Evolutionary conservation across 2,113 vertebrate genomes (phyloP), one percentile per base, ranked within the genome.

Genomic region (Rhinogobius similis): DNA sequence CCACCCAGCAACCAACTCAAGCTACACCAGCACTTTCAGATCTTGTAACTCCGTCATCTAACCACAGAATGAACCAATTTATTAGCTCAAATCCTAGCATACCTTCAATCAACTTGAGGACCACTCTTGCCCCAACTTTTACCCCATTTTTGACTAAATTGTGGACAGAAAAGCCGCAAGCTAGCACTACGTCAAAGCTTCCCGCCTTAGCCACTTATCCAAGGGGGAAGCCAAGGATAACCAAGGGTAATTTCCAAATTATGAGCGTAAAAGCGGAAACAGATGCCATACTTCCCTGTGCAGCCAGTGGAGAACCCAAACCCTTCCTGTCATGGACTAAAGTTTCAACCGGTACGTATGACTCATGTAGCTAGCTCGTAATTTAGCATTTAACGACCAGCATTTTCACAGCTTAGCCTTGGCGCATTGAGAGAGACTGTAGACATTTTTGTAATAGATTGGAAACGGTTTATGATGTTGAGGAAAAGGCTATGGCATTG

Each of bases 311-410:
- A 10, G 92, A 94, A 3, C 96, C 96, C 1, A 89, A 64, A 65
- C 95, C 95, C 32, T 92, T 93, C 62, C 74, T 98, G 62, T 94
- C 93, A 16, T 99, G 97, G 97, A 97, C 94, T 20, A 95, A 95
- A 87, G 84, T 95, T 21, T 91, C 94, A 38, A 97, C 92, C 89
- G 96, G 97, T 98, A 92, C 78, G 93, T 78, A 73, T 48, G 58
- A 82, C 48, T 78, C 27, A n/a, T 21, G 46, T 21, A 72, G 64
- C 23, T 27, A 58, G 11, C 32, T 65, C 20, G 41, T 62, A 10
- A 68, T 29, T 78, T 58, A 59, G 52, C 16, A 29, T 58, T 46
- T 44, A 4, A 18, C 53, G 27, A 18, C 26, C 20, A 8, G 14
- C 16, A 12, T 26, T 13, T 58, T 73, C 52, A 24, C 36, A 44